Base-by-base conservation (phyloP, 2,888 invertebrate genomes). In the Marasmarcha lunaedactyla region DNA sequence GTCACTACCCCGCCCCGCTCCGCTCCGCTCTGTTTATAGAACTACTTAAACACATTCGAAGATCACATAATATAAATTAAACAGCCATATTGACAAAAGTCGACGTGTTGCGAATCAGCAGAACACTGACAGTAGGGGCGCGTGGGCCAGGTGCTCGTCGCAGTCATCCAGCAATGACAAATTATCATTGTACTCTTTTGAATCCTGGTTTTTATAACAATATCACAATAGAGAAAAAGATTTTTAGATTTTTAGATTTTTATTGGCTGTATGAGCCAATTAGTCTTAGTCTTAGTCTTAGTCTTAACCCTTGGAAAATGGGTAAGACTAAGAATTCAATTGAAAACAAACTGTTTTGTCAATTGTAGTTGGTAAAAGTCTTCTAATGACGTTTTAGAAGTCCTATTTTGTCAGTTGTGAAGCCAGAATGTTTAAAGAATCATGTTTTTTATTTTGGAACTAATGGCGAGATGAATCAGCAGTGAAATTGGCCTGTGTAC, bases 21-120 rank as follows among this genome's bases (percentile, higher is more conserved):
- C 47, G 51, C 77, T 76, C 76, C 76, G 70, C 62, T 67, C 69
- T 72, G 68, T 76, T 78, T 78, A 63, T 64, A 76, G 66, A 78
- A 74, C 73, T 76, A 74, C 77, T 81, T 77, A 76, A 73, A 79
- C 64, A 55, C 52, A 64, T 77, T 73, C 61, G 61, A 76, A 77
- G 76, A 78, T 78, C 74, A 79, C 76, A 78, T 79, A 77, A 79
- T 77, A 67, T 77, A 76, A 72, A 78, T 79, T 78, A 77, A 79
- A 83, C 72, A 76, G 71, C 65, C 71, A 63, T 67, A 66, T 68
- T 72, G 63, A 72, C 68, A 74, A 74, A n/a, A n/a, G 66, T 67
- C 64, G 63, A 63, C 57, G 76, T 74, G 73, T 74, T 61, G 67
- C 78, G 64, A 79, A 83, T 81, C 54, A 55, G 51, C 50, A 43